Evolutionary conservation across 92 coral and sea anemone genomes (phyloP).

Genomic region (Zoanthus solanderi): DNA sequence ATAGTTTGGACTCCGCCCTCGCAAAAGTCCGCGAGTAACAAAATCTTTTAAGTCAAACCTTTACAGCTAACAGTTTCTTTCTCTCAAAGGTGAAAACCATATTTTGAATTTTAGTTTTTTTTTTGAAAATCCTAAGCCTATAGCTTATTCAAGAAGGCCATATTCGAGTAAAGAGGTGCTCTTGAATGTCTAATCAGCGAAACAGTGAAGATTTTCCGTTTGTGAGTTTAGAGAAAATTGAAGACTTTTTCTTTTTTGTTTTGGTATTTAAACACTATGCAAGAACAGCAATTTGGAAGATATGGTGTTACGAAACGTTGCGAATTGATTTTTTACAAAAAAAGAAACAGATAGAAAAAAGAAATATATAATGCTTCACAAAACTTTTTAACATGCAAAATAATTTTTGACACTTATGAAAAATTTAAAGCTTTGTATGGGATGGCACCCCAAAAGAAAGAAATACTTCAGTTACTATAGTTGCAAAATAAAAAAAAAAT

Average conservation of each 20-base stretch:
- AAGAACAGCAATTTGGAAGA: background rate
- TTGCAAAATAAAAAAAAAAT: conserved; percentile 31
- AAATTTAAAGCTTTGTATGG: conserved; percentile 86
- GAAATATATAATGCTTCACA: conserved; percentile 56
- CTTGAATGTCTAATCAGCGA: conserved; percentile 50
- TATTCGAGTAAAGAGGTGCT: background rate
- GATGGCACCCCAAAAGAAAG: conserved; percentile 66
- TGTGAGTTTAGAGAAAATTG: conserved; percentile 28
- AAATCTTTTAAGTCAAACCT: background rate
- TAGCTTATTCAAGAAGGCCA: too few species aligned
- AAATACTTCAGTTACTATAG: conserved; percentile 46
- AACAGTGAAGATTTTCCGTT: conserved; percentile 53
- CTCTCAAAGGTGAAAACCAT: background rate
- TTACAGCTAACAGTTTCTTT: background rate
- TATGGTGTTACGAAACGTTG: conserved; percentile 14
- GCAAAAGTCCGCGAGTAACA: conserved; percentile 31
- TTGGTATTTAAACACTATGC: conserved; percentile 39
- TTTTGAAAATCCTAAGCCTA: background rate
- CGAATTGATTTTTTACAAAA: conserved; percentile 10
- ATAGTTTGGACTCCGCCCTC: conserved; percentile 50
- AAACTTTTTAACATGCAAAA: conserved; percentile 94
- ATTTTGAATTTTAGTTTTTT: background rate
- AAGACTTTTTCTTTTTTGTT: conserved; percentile 24
- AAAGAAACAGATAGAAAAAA: conserved; percentile 53
- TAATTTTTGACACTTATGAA: conserved; percentile 92